Evolutionary conservation across 2,113 vertebrate genomes (phyloP).

Genomic region (Polypterus senegalus): DNA sequence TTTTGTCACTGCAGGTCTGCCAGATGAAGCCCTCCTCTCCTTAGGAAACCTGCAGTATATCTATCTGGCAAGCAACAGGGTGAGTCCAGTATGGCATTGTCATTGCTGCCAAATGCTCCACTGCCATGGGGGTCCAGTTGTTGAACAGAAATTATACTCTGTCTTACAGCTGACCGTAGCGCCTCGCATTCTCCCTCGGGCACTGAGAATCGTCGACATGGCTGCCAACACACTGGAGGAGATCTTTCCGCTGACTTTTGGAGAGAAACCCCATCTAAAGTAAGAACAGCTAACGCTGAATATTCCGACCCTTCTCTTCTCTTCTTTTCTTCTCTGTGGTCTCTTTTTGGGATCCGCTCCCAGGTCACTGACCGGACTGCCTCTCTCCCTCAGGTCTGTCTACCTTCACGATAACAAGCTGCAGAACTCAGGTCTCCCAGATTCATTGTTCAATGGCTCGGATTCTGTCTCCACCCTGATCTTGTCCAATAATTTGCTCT

Average conservation of each 20-base stretch:
- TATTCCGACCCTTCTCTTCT: no score
- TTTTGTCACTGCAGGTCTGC: slow-evolving; percentile 29
- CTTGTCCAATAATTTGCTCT: slow-evolving; percentile 38
- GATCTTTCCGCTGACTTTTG: slow-evolving; percentile 37
- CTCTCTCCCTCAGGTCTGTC: slow-evolving; percentile 31
- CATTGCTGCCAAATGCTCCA: neutral
- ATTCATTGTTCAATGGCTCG: slow-evolving; percentile 26
- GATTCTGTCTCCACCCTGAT: slow-evolving; percentile 34
- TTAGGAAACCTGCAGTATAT: slow-evolving; percentile 34
- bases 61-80: slow-evolving; percentile 41
- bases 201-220: slow-evolving; percentile 34
- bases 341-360: neutral
- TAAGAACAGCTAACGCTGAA: slow-evolving; percentile 10
- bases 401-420: slow-evolving; percentile 46
- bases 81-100: slow-evolving; percentile 10
- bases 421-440: slow-evolving; percentile 31
- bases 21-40: slow-evolving; percentile 37
- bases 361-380: neutral
- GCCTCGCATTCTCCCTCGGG: slow-evolving; percentile 34
- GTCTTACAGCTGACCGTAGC: slow-evolving; percentile 30
- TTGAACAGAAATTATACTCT: neutral
- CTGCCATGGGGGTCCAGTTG: neutral
- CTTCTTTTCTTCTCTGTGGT: neutral
- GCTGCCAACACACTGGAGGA: slow-evolving; percentile 34
- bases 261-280: slow-evolving; percentile 37